Conservation (phyloP, 2,888 invertebrate genomes). For the Bombylius major region DNA sequence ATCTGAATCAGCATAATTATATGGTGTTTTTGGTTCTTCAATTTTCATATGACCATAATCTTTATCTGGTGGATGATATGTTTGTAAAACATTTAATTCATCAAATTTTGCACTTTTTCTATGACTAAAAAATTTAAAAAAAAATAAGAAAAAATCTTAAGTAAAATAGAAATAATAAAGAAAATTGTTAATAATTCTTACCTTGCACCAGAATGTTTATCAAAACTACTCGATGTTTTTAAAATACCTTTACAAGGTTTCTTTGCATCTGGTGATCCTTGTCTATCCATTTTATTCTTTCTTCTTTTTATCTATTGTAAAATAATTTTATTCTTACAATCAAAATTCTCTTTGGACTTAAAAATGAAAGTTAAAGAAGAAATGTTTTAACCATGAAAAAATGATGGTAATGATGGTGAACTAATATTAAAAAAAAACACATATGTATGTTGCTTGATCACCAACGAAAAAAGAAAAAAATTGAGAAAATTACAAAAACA, state of each 20-base stretch:
- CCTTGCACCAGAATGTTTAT: constrained; percentile 45
- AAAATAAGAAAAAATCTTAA: not conserved
- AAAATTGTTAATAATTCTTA: constrained; percentile 19
- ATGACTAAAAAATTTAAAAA: constrained; percentile 21
- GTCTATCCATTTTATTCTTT: constrained; percentile 19
- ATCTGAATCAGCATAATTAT: constrained; percentile 48
- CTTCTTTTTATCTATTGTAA: not conserved
- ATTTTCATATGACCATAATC: constrained; percentile 99
- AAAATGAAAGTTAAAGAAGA: too few relatives aligned
- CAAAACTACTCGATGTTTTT: constrained; percentile 85
- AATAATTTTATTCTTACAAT: too few relatives aligned
- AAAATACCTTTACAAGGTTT: constrained; percentile 63
- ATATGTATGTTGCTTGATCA: too few relatives aligned
- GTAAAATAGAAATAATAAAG: constrained; percentile 1
- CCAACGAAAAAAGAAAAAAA: too few relatives aligned
- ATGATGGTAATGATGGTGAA: too few relatives aligned
- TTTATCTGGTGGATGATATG: constrained; percentile 93
- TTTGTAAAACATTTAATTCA: constrained; percentile 97
- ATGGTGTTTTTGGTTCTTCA: constrained; percentile 95
- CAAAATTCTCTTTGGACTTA: too few relatives aligned
- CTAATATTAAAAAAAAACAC: too few relatives aligned
- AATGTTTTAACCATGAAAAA: too few relatives aligned
- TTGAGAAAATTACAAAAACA: too few relatives aligned
- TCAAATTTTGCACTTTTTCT: constrained; percentile 76
- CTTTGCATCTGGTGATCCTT: constrained; percentile 34